Percentiles rank a stretch among this genome's conserved stretches.
phyloP scores from a whole-genome alignment of 2,888 invertebrate species.

The Ethmia dodecea region DNA sequence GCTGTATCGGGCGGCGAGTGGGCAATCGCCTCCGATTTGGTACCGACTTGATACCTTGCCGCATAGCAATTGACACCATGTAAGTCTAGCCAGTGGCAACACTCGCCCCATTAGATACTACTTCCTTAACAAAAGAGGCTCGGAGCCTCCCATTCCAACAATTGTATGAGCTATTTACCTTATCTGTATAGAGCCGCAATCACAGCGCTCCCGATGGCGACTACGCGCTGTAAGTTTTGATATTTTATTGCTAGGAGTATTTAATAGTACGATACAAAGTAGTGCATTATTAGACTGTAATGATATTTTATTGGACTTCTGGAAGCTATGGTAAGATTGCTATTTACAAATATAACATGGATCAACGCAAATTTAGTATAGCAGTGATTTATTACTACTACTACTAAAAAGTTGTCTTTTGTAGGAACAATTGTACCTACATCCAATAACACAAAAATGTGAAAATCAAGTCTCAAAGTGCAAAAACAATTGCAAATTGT shows the following conservation, averaged over 20 bases:
- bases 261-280: background rate
- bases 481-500: too few relatives aligned
- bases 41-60: constrained; percentile 8
- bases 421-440: too few relatives aligned
- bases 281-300: too few relatives aligned
- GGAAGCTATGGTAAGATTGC: too few relatives aligned
- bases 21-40: constrained; percentile 37
- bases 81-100: constrained; percentile 63
- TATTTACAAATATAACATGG: too few relatives aligned
- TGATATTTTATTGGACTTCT: too few relatives aligned
- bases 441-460: too few relatives aligned
- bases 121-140: constrained; percentile 73
- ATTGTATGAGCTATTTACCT: constrained; percentile 78
- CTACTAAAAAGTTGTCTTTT: too few relatives aligned
- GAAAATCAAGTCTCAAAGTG: too few relatives aligned
- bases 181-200: constrained; percentile 67
- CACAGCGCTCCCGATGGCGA: constrained; percentile 53
- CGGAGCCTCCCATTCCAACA: constrained; percentile 64
- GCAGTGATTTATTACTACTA: too few relatives aligned
- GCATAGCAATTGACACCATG: constrained; percentile 68
- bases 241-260: constrained; percentile 22
- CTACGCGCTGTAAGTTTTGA: constrained; percentile 30
- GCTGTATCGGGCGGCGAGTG: constrained; percentile 34
- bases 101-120: constrained; percentile 60
- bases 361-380: too few relatives aligned